Base-by-base conservation (phyloP, 1,140 invertebrate species). In the Temnothorax nylanderi region DNA sequence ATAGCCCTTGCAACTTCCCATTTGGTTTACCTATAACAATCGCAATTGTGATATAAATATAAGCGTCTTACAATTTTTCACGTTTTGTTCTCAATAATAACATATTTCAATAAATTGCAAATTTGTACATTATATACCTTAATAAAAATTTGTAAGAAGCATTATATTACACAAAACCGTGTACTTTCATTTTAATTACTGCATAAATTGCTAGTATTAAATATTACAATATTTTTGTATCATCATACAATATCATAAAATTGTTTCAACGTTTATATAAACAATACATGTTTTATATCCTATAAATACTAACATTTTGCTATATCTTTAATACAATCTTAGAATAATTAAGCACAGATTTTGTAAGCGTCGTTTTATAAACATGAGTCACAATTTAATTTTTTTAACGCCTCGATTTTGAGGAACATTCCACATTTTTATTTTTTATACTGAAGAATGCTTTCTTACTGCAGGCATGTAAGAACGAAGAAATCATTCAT, bases 1-100 rank as follows among this genome's bases (percentile, higher is more conserved):
- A 98, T 89, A 96, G 96, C 88, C 98, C 97, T 92, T 96, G 95
- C 37, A 97, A 90, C 85, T 95, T 95, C 86, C 95, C 95, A 88
- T 95, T 95, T 86, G 95, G 92, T 94, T 95, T 95, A 86, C 96
- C 96, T 97, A 60, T 18, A 92, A 76, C 88, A 91, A 88, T 62
- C 21, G 75, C 75, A 78, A 81, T 65, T 54, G 3, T 54, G 18
- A 54, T 26, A 34, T 74, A 26, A 74, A 13, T 51, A 26, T 54
- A 13, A 56, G 1, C 13, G 16, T 58, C 18, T 44, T n/a, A 26
- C 69, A 18, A 81, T 13, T 44, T 37, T 64, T 85, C 13, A n/a
- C 7, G 0, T 34, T 54, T 18, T 32, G 26, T 21, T 47, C 44
- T 26, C 13, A 44, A 72, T 41, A 44, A 56, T 32, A 21, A 51